Evolutionary conservation across 2,888 invertebrate species (phyloP).

Genomic region (Ischnura elegans): DNA sequence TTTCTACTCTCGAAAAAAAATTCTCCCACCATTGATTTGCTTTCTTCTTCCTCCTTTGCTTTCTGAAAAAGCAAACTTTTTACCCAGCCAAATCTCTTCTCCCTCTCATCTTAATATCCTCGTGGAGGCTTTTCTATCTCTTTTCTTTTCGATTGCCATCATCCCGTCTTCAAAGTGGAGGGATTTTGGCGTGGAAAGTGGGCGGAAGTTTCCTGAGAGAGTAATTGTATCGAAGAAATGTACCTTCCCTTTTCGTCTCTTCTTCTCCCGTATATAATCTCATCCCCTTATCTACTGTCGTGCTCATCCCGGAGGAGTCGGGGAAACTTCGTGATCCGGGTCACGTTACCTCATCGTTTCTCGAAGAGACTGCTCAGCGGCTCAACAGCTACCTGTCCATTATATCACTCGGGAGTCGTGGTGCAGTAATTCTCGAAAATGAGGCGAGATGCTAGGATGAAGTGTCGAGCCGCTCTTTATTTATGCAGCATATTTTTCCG

Average conservation of each 20-base stretch:
- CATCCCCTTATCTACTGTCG: not conserved
- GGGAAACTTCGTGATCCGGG: conserved; percentile 22
- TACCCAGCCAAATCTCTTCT: not conserved
- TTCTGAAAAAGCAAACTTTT: not conserved
- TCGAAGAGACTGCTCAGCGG: not conserved
- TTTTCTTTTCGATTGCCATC: conserved; percentile 25
- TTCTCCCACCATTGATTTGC: not conserved
- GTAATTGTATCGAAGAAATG: conserved; percentile 10
- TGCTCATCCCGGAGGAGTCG: not conserved
- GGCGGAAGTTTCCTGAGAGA: not conserved
- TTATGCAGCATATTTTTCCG: not conserved
- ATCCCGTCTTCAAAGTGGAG: not conserved
- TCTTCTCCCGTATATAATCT: not conserved
- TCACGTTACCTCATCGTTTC: conserved; percentile 16
- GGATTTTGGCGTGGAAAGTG: not conserved
- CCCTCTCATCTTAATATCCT: not conserved
- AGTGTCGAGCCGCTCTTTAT: not conserved
- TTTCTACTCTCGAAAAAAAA: not conserved
- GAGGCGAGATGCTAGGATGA: not conserved
- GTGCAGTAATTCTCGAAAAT: conserved; percentile 9
- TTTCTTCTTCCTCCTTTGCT: not conserved
- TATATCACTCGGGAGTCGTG: conserved; percentile 19
- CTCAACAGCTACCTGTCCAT: not conserved
- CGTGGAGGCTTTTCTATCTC: not conserved
- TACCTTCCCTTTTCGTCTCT: not conserved